phyloP scores from a whole-genome alignment of 2,113 vertebrate genomes.

The Macrotus californicus region DNA sequence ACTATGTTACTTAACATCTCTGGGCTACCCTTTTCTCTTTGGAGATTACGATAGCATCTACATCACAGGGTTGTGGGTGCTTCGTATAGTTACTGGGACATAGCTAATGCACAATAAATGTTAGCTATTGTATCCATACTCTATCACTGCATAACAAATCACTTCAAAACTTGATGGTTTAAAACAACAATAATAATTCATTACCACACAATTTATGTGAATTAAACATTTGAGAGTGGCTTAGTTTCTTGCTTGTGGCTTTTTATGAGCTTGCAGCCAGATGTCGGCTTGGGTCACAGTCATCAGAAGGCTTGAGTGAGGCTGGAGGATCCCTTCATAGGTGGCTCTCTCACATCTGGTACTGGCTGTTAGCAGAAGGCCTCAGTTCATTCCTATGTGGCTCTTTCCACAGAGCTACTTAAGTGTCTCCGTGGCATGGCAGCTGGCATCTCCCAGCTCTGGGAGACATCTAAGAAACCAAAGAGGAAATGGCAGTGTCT shows the following conservation, averaged over 20 bases:
- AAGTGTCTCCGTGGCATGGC: neutral
- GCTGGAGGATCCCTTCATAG: neutral
- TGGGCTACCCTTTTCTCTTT: neutral
- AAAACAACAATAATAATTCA: slow-evolving; percentile 1
- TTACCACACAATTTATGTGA: neutral
- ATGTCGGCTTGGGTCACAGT: neutral
- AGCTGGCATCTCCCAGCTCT: neutral
- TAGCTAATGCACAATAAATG: neutral
- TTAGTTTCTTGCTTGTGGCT: neutral
- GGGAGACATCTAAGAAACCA: neutral
- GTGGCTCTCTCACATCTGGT: neutral
- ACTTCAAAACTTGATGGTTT: slow-evolving; percentile 12
- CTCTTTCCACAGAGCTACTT: neutral
- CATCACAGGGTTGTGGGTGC: neutral
- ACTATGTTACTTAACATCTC: slow-evolving; percentile 16
- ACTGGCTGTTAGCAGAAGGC: neutral
- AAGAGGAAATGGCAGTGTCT: neutral
- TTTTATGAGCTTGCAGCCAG: neutral
- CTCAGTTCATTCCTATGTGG: neutral
- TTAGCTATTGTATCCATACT: neutral
- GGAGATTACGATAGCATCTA: neutral
- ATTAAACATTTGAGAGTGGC: neutral
- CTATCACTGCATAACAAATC: neutral
- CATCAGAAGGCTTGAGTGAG: neutral
- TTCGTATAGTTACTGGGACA: neutral